Evolutionary conservation across 1,140 invertebrate species (phyloP).

Genomic region (Nasonia vitripennis): DNA sequence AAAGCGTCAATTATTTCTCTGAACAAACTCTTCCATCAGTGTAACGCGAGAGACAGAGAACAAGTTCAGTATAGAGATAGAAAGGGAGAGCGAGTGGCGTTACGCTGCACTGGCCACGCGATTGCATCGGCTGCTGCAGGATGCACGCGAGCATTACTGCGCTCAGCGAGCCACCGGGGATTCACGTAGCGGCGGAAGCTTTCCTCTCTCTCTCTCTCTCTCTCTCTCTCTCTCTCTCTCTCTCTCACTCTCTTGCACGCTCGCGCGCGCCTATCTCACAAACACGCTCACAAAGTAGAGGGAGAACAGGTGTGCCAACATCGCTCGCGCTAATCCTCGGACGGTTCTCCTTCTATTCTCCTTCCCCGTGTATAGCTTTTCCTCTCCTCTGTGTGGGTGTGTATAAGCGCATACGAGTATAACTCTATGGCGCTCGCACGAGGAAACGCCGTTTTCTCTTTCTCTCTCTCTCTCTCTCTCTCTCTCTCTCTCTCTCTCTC

Average conservation of each 20-base stretch:
- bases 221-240: too few species aligned
- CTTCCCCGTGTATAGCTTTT: neutral
- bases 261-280: neutral
- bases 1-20: neutral
- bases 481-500: too few species aligned
- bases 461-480: too few species aligned
- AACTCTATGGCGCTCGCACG: too few species aligned
- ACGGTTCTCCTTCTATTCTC: neutral
- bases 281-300: neutral
- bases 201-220: neutral
- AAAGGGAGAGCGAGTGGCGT: too few species aligned
- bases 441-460: too few species aligned
- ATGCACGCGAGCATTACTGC: neutral
- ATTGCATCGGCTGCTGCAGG: neutral
- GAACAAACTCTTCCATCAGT: neutral
- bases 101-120: neutral
- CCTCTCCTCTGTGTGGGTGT: neutral
- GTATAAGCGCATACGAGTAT: too few species aligned
- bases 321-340: constrained; percentile 33
- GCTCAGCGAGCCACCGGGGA: neutral
- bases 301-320: constrained; percentile 49
- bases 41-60: neutral
- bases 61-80: neutral
- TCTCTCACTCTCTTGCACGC: neutral
- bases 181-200: neutral